These are phyloP conservation scores for Drosophila ficusphila DNA, from an alignment of 1,140 invertebrate genomes.

Conservation along the genomic window DNA sequence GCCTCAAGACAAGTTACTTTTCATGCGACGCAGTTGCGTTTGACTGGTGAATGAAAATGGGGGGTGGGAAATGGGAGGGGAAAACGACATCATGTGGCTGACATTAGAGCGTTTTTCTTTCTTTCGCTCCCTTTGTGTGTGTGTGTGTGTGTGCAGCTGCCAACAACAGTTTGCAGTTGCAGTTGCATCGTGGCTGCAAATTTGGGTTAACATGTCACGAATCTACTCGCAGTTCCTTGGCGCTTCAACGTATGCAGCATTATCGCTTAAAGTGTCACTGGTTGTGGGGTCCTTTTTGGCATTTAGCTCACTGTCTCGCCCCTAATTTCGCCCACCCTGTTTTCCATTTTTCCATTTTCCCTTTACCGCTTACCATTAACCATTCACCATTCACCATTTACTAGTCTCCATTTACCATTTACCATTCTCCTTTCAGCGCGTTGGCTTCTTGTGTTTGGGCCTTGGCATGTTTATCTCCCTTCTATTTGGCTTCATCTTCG, in stretches of 20 bases:
- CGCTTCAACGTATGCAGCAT: conserved; percentile 67
- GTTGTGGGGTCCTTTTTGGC: conserved; percentile 61
- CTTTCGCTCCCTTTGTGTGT: too few species aligned
- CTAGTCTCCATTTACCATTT: background rate
- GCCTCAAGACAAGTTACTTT: conserved; percentile 38
- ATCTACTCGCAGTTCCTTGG: conserved; percentile 48
- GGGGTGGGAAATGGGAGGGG: background rate
- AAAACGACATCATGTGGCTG: conserved; percentile 66
- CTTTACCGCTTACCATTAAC: too few species aligned
- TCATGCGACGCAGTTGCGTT: conserved; percentile 39
- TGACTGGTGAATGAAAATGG: conserved; percentile 23
- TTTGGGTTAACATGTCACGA: conserved; percentile 83
- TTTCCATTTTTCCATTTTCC: background rate
- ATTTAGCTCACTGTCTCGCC: conserved; percentile 35
- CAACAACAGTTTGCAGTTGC: conserved; percentile 69
- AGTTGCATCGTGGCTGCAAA: conserved; percentile 74
- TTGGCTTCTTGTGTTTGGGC: conserved; percentile 88
- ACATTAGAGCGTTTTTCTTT: conserved; percentile 73
- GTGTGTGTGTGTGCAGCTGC: conserved; percentile 74
- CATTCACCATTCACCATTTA: too few species aligned
- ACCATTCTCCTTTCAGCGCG: conserved; percentile 85
- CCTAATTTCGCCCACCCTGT: conserved; percentile 4
- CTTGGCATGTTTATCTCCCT: conserved; percentile 90
- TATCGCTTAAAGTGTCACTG: conserved; percentile 74
- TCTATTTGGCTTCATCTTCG: conserved; percentile 91